Conservation (phyloP, 2,797 vertebrate species). For the Fundulus diaphanus region DNA sequence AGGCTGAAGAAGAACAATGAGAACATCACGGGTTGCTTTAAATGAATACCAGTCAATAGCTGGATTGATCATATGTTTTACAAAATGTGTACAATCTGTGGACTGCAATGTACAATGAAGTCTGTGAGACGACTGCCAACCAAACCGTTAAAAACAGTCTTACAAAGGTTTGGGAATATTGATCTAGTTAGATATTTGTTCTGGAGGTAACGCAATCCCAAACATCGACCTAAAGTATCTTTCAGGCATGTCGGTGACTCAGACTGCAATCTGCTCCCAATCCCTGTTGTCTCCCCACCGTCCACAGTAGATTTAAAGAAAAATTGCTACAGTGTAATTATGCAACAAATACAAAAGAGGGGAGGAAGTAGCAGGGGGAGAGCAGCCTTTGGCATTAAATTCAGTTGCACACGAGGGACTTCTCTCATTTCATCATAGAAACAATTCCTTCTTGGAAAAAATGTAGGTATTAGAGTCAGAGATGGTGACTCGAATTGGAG, state of each 20-base stretch:
- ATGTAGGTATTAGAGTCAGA: no score
- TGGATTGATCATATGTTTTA: background rate
- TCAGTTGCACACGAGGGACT: background rate
- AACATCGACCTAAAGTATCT: background rate
- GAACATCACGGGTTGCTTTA: background rate
- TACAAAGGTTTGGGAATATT: background rate
- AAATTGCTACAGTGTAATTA: background rate
- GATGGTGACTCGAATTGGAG: no score
- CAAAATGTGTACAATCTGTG: background rate
- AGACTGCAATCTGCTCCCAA: background rate
- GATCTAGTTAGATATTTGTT: rapidly evolving
- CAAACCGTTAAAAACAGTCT: background rate
- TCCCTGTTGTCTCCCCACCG: background rate
- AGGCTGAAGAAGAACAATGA: background rate
- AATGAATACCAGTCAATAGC: background rate
- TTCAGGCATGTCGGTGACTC: background rate
- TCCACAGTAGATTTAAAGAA: background rate
- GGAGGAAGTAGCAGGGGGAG: no score
- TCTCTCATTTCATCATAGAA: background rate
- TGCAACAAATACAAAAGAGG: no score
- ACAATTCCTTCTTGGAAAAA: no score
- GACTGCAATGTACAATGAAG: background rate
- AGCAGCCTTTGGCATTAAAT: no score
- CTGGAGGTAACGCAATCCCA: background rate
- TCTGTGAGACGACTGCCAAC: background rate